phyloP scores from a whole-genome alignment of 2,888 invertebrate species.

The Tortricodes alternella region DNA sequence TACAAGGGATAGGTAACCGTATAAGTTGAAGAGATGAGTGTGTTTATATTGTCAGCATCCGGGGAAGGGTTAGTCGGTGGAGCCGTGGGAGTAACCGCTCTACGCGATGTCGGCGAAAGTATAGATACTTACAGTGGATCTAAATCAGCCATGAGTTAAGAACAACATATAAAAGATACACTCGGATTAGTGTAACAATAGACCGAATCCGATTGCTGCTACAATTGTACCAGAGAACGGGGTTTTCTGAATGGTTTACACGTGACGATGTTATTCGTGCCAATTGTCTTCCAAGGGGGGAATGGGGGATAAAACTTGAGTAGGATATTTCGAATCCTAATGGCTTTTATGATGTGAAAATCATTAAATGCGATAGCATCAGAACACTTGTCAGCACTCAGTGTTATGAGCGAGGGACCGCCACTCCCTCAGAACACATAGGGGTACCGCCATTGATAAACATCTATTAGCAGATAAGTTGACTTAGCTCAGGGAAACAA shows the following conservation, averaged over 20 bases:
- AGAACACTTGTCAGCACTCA: constrained; percentile 62
- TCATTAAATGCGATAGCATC: constrained; percentile 70
- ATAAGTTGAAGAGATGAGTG: constrained; percentile 15
- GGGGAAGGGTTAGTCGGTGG: constrained; percentile 36
- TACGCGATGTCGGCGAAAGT: constrained; percentile 1
- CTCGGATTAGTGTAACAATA: constrained; percentile 12
- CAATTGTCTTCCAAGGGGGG: not conserved
- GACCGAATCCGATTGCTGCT: constrained; percentile 1
- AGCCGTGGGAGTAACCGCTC: constrained; percentile 41
- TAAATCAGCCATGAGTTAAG: constrained; percentile 8
- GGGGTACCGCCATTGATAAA: constrained; percentile 26
- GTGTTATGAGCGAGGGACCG: constrained; percentile 41
- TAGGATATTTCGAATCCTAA: constrained; percentile 43
- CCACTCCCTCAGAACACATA: constrained; percentile 28
- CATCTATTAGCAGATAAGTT: constrained; percentile 25
- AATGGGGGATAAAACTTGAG: constrained; percentile 7
- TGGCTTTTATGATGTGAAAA: constrained; percentile 59
- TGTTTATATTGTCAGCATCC: constrained; percentile 47
- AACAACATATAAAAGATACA: constrained; percentile 18
- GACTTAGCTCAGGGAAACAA: not conserved
- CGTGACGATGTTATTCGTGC: not conserved
- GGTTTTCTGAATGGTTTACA: constrained; percentile 1
- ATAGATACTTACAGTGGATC: constrained; percentile 15
- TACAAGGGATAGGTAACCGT: constrained; percentile 21
- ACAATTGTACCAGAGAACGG: constrained; percentile 7